Evolutionary conservation across 2,113 vertebrate genomes (phyloP).

Genomic region (Pavo muticus): DNA sequence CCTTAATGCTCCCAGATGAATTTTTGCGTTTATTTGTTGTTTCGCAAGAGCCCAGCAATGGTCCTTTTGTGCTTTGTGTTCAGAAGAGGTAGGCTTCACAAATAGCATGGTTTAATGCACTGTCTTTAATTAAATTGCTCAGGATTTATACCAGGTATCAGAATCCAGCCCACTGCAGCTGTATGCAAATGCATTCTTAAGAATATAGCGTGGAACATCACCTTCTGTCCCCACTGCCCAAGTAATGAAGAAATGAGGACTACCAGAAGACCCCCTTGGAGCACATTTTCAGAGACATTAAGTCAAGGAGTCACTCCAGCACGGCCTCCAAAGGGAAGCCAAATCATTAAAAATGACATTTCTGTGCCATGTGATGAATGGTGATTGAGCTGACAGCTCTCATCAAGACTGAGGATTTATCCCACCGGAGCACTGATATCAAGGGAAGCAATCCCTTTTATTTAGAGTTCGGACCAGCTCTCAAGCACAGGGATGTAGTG

Average conservation of each 20-base stretch:
- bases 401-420: background rate
- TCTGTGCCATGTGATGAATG: background rate
- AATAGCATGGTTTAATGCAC: background rate
- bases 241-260: conserved; percentile 31
- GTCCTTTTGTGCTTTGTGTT: background rate
- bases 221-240: background rate
- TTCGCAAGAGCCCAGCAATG: background rate
- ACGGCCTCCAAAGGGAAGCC: background rate
- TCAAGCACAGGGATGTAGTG: background rate
- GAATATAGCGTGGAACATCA: conserved; percentile 13
- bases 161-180: background rate
- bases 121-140: background rate
- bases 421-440: background rate
- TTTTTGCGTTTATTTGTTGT: background rate
- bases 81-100: background rate
- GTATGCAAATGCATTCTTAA: background rate
- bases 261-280: background rate
- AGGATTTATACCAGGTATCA: background rate
- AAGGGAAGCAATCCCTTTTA: background rate
- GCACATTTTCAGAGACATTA: background rate
- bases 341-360: conserved; percentile 24
- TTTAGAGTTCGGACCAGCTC: background rate
- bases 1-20: background rate
- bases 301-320: background rate
- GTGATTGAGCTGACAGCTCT: background rate